Evolutionary conservation across 2,888 invertebrate species (phyloP).

Genomic region (Dusona sp.): DNA sequence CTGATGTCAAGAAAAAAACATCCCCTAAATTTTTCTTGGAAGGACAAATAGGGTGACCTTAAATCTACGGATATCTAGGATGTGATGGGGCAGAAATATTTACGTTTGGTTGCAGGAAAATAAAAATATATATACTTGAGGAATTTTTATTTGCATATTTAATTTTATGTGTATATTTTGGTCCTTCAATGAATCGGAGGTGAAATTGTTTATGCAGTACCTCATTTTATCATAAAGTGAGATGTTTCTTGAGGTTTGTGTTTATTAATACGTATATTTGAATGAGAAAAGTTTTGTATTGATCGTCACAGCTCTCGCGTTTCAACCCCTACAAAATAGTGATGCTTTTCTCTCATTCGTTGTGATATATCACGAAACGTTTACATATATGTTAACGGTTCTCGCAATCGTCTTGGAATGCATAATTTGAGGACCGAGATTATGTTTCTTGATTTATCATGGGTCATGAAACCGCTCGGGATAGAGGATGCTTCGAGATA

Average conservation of each 20-base stretch:
- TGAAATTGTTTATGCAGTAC: neutral
- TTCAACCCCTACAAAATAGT: slow-evolving; percentile 24
- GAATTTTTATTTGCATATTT: neutral
- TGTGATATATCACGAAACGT: slow-evolving; percentile 70
- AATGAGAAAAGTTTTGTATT: neutral
- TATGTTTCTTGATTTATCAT: slow-evolving; percentile 74
- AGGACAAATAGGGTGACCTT: neutral
- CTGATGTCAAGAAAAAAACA: slow-evolving; percentile 1
- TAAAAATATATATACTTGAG: neutral
- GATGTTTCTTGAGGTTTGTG: neutral
- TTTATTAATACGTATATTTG: neutral
- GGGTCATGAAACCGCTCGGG: slow-evolving; percentile 68
- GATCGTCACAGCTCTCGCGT: neutral
- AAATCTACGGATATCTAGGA: neutral
- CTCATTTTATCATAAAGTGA: neutral
- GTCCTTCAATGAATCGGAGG: neutral
- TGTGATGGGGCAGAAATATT: neutral
- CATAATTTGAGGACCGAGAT: too few relatives aligned
- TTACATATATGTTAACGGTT: too few relatives aligned
- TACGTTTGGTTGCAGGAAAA: neutral
- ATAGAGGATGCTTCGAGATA: slow-evolving; percentile 57
- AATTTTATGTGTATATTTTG: neutral
- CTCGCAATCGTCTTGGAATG: too few relatives aligned
- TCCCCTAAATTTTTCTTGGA: neutral
- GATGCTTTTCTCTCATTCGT: slow-evolving; percentile 67